A percentile compares a stretch with the other conserved stretches of the same genome.
These are phyloP conservation scores for Agrypnia vestita DNA, from an alignment of 1,140 invertebrate species.

Conservation along the genomic window DNA sequence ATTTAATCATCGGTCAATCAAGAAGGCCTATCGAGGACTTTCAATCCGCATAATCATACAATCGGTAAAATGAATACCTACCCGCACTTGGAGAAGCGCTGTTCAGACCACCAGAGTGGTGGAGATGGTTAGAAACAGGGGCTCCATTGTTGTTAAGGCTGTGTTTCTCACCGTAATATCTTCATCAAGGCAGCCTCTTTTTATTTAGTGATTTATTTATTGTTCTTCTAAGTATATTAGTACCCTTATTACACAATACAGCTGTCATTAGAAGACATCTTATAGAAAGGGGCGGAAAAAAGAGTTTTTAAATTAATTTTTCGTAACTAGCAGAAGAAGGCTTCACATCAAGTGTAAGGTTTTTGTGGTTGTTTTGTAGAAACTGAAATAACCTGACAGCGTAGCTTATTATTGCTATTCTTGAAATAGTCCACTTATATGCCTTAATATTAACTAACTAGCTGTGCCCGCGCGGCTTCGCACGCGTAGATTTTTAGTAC, in stretches of 20 bases:
- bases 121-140: neutral
- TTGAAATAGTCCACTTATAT: no score
- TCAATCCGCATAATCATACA: neutral
- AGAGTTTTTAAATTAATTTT: no score
- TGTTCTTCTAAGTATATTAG: neutral
- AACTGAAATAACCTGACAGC: no score
- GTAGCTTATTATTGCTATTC: no score
- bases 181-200: slow-evolving; percentile 11
- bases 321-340: no score
- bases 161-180: slow-evolving; percentile 18
- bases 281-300: no score
- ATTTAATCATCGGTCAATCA: neutral
- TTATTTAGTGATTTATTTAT: neutral
- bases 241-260: neutral
- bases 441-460: no score
- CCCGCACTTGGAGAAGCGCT: neutral
- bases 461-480: no score
- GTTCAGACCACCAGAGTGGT: slow-evolving; percentile 4
- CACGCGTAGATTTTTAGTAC: no score
- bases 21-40: neutral
- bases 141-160: slow-evolving; percentile 13
- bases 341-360: no score
- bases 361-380: no score
- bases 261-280: neutral
- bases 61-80: no score